Evolutionary conservation across 2,888 invertebrate genomes (phyloP).

Genomic region (Dryocosmus kuriphilus): DNA sequence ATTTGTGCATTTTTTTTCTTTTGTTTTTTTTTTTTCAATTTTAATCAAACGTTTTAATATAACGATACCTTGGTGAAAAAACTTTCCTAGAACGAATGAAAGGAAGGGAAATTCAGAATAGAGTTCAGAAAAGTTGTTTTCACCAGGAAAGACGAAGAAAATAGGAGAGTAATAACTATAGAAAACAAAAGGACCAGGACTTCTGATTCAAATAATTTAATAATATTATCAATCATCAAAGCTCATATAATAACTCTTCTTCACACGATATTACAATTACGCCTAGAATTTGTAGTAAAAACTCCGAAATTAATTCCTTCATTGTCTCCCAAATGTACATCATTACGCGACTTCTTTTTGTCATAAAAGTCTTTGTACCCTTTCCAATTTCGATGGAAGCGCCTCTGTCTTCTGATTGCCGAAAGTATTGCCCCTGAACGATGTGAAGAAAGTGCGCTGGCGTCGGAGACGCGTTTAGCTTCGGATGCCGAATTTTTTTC

Average conservation of each 20-base stretch:
- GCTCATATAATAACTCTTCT: constrained; percentile 57
- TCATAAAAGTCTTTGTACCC: constrained; percentile 33
- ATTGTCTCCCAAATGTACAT: constrained; percentile 24
- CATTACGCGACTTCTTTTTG: neutral
- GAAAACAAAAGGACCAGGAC: constrained; percentile 44
- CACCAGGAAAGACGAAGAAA: constrained; percentile 18
- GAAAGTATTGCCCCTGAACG: constrained; percentile 30
- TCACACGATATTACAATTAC: constrained; percentile 53
- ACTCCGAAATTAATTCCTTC: constrained; percentile 7
- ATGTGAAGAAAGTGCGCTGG: constrained; percentile 27
- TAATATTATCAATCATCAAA: constrained; percentile 52
- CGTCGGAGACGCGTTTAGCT: constrained; percentile 10
- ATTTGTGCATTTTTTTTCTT: constrained; percentile 13
- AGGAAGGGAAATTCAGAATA: neutral
- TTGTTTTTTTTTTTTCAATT: neutral
- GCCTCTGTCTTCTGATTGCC: constrained; percentile 17
- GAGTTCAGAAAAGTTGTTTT: neutral
- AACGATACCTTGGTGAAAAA: constrained; percentile 21
- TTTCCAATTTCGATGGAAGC: constrained; percentile 19
- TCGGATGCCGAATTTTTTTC: neutral
- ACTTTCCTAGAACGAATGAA: neutral
- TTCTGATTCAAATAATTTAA: constrained; percentile 59
- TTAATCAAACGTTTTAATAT: neutral
- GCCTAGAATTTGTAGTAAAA: constrained; percentile 22
- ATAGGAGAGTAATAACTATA: constrained; percentile 42